A percentile compares a stretch with the other conserved stretches of the same genome.
Conservation (phyloP, 2,888 invertebrate species). For the Chelonus formosanus region DNA sequence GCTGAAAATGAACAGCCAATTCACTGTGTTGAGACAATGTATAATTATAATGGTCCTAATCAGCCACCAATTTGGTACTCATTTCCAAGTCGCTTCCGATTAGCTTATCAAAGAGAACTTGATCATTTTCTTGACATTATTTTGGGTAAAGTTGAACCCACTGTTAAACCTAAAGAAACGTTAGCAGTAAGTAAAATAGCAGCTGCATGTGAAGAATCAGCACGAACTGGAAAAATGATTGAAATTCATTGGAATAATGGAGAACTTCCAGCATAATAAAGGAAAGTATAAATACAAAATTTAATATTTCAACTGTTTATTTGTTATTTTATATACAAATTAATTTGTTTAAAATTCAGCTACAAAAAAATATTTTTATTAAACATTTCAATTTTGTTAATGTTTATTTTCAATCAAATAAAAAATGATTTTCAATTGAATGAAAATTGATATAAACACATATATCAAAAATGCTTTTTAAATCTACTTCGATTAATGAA, state of each 20-base stretch:
- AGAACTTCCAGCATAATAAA: constrained; percentile 57
- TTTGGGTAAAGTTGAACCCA: constrained; percentile 64
- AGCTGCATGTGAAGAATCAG: constrained; percentile 69
- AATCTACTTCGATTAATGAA: too few species aligned
- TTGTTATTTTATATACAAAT: too few species aligned
- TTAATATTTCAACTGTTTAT: too few species aligned
- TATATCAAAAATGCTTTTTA: too few species aligned
- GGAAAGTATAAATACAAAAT: too few species aligned
- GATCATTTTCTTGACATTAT: constrained; percentile 72
- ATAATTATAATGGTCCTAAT: constrained; percentile 64
- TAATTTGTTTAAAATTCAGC: too few species aligned
- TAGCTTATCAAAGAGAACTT: constrained; percentile 68
- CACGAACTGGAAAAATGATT: constrained; percentile 67
- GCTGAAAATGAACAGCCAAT: constrained; percentile 69
- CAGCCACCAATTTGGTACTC: constrained; percentile 70
- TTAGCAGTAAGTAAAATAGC: constrained; percentile 71
- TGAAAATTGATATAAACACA: too few species aligned
- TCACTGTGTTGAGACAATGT: constrained; percentile 64
- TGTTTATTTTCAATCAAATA: too few species aligned
- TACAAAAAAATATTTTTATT: too few species aligned
- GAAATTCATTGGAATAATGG: constrained; percentile 68
- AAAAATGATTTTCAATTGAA: too few species aligned
- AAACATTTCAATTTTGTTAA: too few species aligned
- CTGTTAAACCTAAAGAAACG: constrained; percentile 67
- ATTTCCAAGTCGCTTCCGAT: constrained; percentile 70